Conservation (phyloP, 92 coral and sea anemone genomes). For the Zoanthus gigantus region DNA sequence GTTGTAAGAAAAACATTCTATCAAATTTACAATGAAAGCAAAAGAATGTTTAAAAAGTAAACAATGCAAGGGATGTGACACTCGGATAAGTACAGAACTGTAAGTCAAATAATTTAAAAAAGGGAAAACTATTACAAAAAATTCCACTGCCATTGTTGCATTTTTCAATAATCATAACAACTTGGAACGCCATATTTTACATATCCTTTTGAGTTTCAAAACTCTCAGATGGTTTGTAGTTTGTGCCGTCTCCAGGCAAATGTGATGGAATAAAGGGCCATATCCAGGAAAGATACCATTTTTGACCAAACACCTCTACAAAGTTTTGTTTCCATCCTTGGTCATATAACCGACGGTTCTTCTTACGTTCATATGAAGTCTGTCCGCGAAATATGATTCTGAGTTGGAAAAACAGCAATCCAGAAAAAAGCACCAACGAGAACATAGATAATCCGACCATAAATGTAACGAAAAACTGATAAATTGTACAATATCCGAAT, state of each 20-base stretch:
- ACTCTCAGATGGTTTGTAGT: slow-evolving; percentile 59
- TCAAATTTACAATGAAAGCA: too few relatives aligned
- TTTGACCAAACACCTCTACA: slow-evolving; percentile 80
- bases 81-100: too few relatives aligned
- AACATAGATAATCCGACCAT: slow-evolving; percentile 88
- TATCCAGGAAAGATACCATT: slow-evolving; percentile 92
- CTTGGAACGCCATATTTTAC: slow-evolving; percentile 3
- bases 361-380: slow-evolving; percentile 90
- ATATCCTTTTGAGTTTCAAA: slow-evolving; percentile 56
- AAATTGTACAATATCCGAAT: slow-evolving; percentile 79
- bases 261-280: slow-evolving; percentile 87
- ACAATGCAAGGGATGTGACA: too few relatives aligned
- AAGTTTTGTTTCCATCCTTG: slow-evolving; percentile 81
- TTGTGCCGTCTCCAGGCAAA: slow-evolving; percentile 90
- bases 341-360: slow-evolving; percentile 77
- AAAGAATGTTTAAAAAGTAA: too few relatives aligned
- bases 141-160: too few relatives aligned
- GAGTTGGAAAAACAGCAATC: slow-evolving; percentile 80
- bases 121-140: too few relatives aligned
- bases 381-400: slow-evolving; percentile 87
- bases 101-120: too few relatives aligned
- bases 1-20: too few relatives aligned
- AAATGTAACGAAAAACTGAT: slow-evolving; percentile 85
- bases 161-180: too few relatives aligned
- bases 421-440: slow-evolving; percentile 80